These are phyloP conservation scores for Dipodomys spectabilis DNA, from an alignment of 2,113 vertebrate species.

Conservation along the genomic window DNA sequence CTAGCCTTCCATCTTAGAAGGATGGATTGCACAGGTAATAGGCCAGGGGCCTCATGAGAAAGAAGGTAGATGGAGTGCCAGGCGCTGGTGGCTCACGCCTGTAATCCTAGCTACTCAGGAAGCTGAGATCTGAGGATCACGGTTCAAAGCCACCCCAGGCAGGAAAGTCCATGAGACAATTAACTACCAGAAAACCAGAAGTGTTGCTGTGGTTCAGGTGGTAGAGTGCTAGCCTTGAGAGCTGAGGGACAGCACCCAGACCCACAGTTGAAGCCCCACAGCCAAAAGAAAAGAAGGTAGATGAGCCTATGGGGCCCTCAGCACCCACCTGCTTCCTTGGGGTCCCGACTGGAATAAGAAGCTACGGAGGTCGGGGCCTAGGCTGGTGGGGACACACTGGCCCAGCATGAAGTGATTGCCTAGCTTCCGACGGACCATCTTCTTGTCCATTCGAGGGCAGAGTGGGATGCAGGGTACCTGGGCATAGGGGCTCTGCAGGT, in stretches of 20 bases:
- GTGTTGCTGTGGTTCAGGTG: no score
- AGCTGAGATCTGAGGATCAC: no score
- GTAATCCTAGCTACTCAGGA: no score
- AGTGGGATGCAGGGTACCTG: slow-evolving; percentile 68
- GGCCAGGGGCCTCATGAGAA: neutral
- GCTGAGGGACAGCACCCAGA: no score
- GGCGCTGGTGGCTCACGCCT: no score
- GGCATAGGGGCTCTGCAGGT: slow-evolving; percentile 71
- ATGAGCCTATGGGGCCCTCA: neutral
- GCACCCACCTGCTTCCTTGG: slow-evolving; percentile 69
- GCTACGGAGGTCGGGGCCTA: slow-evolving; percentile 4
- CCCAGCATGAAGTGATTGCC: neutral
- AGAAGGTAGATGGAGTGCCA: no score
- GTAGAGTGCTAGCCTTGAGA: no score
- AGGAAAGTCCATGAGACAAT: no score
- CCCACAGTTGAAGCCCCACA: no score
- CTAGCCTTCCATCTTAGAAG: neutral
- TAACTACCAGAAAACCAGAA: no score
- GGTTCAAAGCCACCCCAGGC: no score
- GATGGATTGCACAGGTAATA: neutral
- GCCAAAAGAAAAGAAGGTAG: no score
- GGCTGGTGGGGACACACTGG: neutral
- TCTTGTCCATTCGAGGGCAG: slow-evolving; percentile 61
- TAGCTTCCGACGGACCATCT: slow-evolving; percentile 22
- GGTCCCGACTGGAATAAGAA: slow-evolving; percentile 47